Percentiles rank a stretch among this genome's conserved stretches.
These are phyloP conservation scores for Micronycteris hirsuta DNA, from an alignment of 2,113 vertebrate genomes.

Conservation along the genomic window DNA sequence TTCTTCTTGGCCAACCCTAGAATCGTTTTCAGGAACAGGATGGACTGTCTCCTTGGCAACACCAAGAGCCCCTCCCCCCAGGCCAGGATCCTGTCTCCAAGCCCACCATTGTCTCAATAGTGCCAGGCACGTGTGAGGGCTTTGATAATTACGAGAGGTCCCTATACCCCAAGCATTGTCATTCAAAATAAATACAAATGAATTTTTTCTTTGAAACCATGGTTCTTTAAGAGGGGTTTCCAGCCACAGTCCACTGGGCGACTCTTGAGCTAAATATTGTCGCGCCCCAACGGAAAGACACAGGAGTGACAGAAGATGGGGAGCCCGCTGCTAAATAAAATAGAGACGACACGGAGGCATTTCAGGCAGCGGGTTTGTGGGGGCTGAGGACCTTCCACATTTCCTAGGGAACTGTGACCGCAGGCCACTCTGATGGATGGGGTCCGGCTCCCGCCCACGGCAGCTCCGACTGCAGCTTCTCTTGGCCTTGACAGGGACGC, in stretches of 20 bases:
- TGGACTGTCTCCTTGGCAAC: not conserved
- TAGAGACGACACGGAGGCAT: not conserved
- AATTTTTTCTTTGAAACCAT: not conserved
- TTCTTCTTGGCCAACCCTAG: not conserved
- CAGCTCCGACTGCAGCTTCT: slow-evolving; percentile 50
- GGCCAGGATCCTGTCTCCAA: not conserved
- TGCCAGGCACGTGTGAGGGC: not conserved
- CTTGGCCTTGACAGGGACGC: slow-evolving; percentile 38
- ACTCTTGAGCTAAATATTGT: not conserved
- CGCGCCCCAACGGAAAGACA: not conserved
- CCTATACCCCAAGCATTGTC: not conserved
- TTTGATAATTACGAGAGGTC: not conserved
- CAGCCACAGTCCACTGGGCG: not conserved
- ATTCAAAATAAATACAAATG: not conserved
- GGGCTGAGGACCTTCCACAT: slow-evolving; percentile 57
- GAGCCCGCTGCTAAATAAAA: not conserved
- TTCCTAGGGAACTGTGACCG: slow-evolving; percentile 63
- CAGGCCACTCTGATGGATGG: slow-evolving; percentile 50
- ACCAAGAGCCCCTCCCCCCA: not conserved
- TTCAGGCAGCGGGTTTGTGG: slow-evolving; percentile 56
- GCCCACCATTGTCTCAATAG: rapidly evolving
- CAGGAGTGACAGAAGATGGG: not conserved
- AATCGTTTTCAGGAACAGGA: not conserved
- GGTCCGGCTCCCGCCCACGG: slow-evolving; percentile 32
- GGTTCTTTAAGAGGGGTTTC: not conserved